These are phyloP conservation scores for Rhopilema esculentum DNA, from an alignment of 30 jellyfish, hydroid and myxozoan species.

Conservation along the genomic window DNA sequence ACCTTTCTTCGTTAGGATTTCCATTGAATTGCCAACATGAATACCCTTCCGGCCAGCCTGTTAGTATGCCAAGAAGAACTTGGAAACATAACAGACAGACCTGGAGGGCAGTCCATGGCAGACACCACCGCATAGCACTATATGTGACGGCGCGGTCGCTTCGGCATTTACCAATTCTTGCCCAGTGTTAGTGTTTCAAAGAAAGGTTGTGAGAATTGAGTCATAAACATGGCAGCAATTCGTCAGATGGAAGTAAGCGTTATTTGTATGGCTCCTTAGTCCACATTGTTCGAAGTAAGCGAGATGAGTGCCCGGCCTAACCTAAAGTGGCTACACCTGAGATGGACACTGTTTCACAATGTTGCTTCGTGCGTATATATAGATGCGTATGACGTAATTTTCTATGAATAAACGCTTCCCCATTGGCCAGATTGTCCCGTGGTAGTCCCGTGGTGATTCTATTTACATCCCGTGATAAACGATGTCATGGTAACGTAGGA, in stretches of 20 bases:
- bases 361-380: not conserved
- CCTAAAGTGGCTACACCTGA: not conserved
- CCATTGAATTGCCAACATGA: not conserved
- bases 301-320: slow-evolving; percentile 21
- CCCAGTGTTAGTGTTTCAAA: slow-evolving; percentile 44
- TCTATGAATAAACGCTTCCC: not conserved
- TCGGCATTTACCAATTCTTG: slow-evolving; percentile 53
- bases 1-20: too few relatives aligned
- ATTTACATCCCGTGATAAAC: too few relatives aligned
- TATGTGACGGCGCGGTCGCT: slow-evolving; percentile 81
- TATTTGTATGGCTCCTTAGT: slow-evolving; percentile 70
- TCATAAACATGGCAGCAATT: slow-evolving; percentile 73
- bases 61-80: slow-evolving; percentile 53
- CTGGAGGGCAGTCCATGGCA: slow-evolving; percentile 76
- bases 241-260: slow-evolving; percentile 71
- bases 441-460: not conserved
- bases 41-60: slow-evolving; percentile 51
- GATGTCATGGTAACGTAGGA: too few relatives aligned
- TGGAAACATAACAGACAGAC: slow-evolving; percentile 31
- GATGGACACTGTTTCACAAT: not conserved
- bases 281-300: slow-evolving; percentile 69
- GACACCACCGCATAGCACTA: slow-evolving; percentile 81
- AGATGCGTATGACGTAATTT: not conserved
- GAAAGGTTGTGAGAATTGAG: slow-evolving; percentile 52
- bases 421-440: not conserved